Evolutionary conservation across 2,888 invertebrate genomes (phyloP).

Genomic region (Pterobdella sp.): DNA sequence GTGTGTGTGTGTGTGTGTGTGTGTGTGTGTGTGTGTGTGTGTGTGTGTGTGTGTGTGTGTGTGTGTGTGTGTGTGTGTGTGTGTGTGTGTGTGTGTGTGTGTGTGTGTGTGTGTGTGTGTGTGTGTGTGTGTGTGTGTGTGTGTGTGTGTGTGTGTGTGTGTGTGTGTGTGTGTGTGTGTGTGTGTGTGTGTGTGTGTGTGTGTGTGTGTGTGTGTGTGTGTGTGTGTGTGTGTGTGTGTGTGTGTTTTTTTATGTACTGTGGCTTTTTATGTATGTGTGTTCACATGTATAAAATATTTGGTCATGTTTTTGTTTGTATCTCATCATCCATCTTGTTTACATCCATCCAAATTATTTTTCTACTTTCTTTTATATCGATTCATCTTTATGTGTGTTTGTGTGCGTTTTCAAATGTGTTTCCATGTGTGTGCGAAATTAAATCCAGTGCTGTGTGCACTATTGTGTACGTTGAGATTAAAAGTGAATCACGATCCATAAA

Average conservation of each 20-base stretch:
- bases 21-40: constrained; percentile 1
- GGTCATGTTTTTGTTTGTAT: no score
- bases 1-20: constrained; percentile 1
- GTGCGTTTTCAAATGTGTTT: no score
- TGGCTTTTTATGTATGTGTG: constrained; percentile 10
- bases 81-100: background rate
- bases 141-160: constrained; percentile 21
- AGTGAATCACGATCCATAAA: no score
- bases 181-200: constrained; percentile 21
- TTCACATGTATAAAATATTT: background rate
- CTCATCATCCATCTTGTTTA: no score
- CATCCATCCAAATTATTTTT: no score
- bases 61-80: constrained; percentile 1
- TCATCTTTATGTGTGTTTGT: no score
- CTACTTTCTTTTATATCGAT: no score
- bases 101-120: constrained; percentile 21
- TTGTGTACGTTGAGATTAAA: no score
- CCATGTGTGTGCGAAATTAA: no score
- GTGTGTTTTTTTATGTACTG: constrained; percentile 17
- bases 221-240: constrained; percentile 26
- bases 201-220: constrained; percentile 21
- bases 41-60: constrained; percentile 1
- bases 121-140: constrained; percentile 21
- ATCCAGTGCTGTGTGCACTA: no score
- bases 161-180: constrained; percentile 21